Evolutionary conservation across 2,113 vertebrate species (phyloP).

Genomic region (Dicaeum eximium): DNA sequence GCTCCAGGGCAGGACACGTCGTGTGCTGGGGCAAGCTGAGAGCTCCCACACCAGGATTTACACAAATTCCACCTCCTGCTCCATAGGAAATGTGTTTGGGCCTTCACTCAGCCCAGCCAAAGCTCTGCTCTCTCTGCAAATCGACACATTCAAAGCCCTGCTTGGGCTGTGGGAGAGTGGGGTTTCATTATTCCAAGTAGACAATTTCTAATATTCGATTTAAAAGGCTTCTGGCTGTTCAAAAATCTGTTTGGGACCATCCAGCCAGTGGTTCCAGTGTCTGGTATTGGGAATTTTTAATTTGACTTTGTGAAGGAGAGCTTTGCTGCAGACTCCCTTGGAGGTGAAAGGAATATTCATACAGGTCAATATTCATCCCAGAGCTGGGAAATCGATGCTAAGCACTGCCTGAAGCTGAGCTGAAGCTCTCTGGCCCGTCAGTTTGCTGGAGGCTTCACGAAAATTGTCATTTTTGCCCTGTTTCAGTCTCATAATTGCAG

Average conservation of each 20-base stretch:
- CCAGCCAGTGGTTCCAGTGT: neutral
- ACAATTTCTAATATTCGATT: neutral
- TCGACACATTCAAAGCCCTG: neutral
- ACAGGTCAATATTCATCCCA: neutral
- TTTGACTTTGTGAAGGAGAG: neutral
- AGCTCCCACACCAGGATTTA: neutral
- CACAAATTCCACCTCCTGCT: neutral
- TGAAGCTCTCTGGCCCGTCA: neutral
- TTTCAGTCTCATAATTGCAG: neutral
- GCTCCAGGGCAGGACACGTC: rapidly evolving
- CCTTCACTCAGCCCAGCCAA: no score
- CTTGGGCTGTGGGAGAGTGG: neutral
- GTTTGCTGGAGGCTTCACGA: neutral
- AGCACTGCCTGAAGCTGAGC: neutral
- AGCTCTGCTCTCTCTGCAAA: neutral
- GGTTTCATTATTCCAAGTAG: neutral
- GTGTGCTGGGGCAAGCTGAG: rapidly evolving
- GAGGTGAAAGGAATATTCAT: neutral
- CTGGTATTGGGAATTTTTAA: neutral
- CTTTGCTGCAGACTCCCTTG: neutral
- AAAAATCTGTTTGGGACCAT: neutral
- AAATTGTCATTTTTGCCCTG: neutral
- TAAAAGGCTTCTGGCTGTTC: neutral
- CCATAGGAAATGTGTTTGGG: rapidly evolving
- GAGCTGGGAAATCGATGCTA: neutral